Percentiles rank a stretch among this genome's conserved stretches.
Evolutionary conservation across 2,113 vertebrate species (phyloP).

Genomic region (Pygoscelis adeliae): DNA sequence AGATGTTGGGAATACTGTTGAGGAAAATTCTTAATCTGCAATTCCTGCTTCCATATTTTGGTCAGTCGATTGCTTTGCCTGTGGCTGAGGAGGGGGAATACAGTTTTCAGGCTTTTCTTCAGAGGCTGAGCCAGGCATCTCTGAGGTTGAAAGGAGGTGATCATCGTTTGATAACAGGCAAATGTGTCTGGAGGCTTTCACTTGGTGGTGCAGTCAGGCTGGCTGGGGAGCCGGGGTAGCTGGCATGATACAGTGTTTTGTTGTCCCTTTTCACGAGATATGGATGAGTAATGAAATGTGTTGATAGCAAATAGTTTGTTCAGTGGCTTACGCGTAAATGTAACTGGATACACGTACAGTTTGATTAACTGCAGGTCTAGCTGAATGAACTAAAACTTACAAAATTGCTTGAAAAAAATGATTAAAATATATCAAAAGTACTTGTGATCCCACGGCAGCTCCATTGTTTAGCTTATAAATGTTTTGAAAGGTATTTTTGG

Average conservation of each 20-base stretch:
- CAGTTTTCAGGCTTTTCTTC: not conserved
- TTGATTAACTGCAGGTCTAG: not conserved
- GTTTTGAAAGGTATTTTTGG: not conserved
- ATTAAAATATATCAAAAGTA: not conserved
- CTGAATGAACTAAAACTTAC: not conserved
- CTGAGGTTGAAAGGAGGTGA: not conserved
- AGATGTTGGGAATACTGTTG: not conserved
- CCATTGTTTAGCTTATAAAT: not conserved
- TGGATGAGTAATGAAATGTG: not conserved
- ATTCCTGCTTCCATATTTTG: not conserved
- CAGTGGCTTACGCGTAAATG: not conserved
- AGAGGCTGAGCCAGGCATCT: not conserved
- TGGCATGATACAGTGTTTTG: not conserved
- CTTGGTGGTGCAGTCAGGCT: not conserved
- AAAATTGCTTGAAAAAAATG: not conserved
- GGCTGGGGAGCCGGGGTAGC: not conserved
- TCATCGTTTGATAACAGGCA: not conserved
- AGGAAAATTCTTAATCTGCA: not conserved
- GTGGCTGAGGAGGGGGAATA: not conserved
- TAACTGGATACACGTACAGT: not conserved
- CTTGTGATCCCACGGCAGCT: not conserved
- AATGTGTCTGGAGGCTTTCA: not conserved
- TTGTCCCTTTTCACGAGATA: not conserved
- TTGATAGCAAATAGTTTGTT: not conserved
- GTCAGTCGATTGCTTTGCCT: rapidly evolving